Conservation (phyloP, 2,797 vertebrate species). For the Diplodus sargus region DNA sequence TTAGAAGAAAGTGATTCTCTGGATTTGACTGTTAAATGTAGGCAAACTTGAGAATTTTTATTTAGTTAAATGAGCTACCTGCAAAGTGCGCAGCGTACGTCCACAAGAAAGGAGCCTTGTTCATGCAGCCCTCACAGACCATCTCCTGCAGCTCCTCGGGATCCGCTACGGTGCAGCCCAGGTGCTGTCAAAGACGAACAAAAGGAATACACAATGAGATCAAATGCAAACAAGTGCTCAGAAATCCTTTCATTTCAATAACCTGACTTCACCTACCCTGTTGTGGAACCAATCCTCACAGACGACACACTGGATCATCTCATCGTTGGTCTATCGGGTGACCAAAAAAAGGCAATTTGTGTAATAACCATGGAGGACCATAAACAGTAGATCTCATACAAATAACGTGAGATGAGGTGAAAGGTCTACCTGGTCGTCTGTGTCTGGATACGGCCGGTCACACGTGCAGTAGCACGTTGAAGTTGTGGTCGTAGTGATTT, state of each 20-base stretch:
- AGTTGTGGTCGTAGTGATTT: constrained; percentile 96
- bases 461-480: constrained; percentile 92
- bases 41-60: neutral
- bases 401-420: neutral
- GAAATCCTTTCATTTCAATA: neutral
- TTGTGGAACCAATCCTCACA: constrained; percentile 99
- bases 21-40: neutral
- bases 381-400: neutral
- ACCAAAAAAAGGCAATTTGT: constrained; percentile 22
- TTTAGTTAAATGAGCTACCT: constrained; percentile 77
- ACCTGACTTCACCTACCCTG: constrained; percentile 83
- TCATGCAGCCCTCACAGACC: constrained; percentile 95
- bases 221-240: neutral
- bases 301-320: constrained; percentile 97
- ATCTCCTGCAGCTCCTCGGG: constrained; percentile 94
- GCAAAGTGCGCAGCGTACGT: constrained; percentile 88
- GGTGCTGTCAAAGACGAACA: constrained; percentile 84
- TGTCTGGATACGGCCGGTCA: constrained; percentile 94
- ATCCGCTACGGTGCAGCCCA: constrained; percentile 87
- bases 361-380: neutral
- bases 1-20: neutral
- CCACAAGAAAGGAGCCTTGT: constrained; percentile 91
- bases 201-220: neutral
- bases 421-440: constrained; percentile 87
- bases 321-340: constrained; percentile 89